Evolutionary conservation across 2,888 invertebrate genomes (phyloP), one percentile per base, ranked within the genome.

Genomic region (Frankliniella intonsa): DNA sequence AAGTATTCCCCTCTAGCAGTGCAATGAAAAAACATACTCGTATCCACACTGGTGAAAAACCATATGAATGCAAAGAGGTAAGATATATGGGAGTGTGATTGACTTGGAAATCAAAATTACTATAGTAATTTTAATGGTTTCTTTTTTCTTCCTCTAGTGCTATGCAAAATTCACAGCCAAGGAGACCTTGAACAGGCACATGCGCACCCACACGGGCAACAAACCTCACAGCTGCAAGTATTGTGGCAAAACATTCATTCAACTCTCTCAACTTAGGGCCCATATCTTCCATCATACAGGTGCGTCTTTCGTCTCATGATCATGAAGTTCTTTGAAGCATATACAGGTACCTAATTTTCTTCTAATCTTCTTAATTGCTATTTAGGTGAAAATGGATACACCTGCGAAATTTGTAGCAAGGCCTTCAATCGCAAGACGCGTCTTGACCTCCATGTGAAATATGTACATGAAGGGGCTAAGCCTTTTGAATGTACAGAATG

Each of bases 241-340:
- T 85, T 96, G 96, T 86, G 91, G 91, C 14, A 93, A 92, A 87
- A 92, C 94, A n/a, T 96, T 95, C 87, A 96, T 96, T 83, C 96
- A 95, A 88, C 92, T 93, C 14, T 91, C 93, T 11, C 96, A 96
- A 86, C 88, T 96, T 62, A 91, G 93, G 84, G 93, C 93, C 10
- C 96, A 96, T 86, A 89, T 94, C 84, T 93, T 93, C 86, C 93
- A 93, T 86, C 93, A 96, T 84, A 92, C 92, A 17, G 92, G 88
- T 83, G 22, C 79, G 50, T 25, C 50, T n/a, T 79, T 79, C 19
- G 14, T 76, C 38, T 62, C 62, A 14, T 14, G 27, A 19, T 27
- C 8, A 81, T 79, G 9, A 14, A 38, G 22, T 81, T 55, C 22
- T 12, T 50, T 5, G 10, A 69, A 79, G 19, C n/a, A 80, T n/a